Base-by-base conservation (phyloP, 2,888 invertebrate genomes). In the Strigamia maritima region DNA sequence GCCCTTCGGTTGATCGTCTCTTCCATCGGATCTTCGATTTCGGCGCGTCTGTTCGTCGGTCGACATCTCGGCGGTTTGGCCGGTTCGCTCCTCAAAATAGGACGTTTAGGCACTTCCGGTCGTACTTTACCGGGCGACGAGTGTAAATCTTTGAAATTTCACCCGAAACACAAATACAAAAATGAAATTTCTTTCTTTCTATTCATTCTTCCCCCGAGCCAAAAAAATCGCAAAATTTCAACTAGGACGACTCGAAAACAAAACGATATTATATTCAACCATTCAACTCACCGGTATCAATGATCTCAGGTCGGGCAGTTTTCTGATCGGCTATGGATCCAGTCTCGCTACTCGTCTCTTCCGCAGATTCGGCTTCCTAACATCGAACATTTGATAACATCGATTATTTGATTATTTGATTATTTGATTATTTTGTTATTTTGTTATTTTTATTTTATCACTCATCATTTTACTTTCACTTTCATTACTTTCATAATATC, bases 401-500 rank as follows among this genome's bases (percentile, higher is more conserved):
- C n/a, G n/a, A n/a, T n/a, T n/a, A n/a, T n/a, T n/a, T n/a, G n/a
- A n/a, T n/a, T n/a, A n/a, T n/a, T n/a, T n/a, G n/a, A n/a, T n/a
- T n/a, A n/a, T n/a, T n/a, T n/a, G n/a, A n/a, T n/a, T n/a, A n/a
- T n/a, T n/a, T n/a, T n/a, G n/a, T n/a, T n/a, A n/a, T n/a, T n/a
- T n/a, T n/a, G n/a, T n/a, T n/a, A n/a, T n/a, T n/a, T n/a, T n/a
- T n/a, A n/a, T n/a, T n/a, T n/a, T n/a, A n/a, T n/a, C n/a, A n/a
- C n/a, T n/a, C n/a, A n/a, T n/a, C n/a, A n/a, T n/a, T n/a, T n/a
- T n/a, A n/a, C n/a, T n/a, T n/a, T n/a, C n/a, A n/a, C n/a, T n/a
- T n/a, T n/a, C n/a, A n/a, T 79, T 87, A 92, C 92, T 88, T 92
- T 92, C 88, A 91, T 91, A 80, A 91, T 88, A 84, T 91, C 91